Evolutionary conservation across 1,140 invertebrate genomes (phyloP).

Genomic region (Globodera rostochiensis): DNA sequence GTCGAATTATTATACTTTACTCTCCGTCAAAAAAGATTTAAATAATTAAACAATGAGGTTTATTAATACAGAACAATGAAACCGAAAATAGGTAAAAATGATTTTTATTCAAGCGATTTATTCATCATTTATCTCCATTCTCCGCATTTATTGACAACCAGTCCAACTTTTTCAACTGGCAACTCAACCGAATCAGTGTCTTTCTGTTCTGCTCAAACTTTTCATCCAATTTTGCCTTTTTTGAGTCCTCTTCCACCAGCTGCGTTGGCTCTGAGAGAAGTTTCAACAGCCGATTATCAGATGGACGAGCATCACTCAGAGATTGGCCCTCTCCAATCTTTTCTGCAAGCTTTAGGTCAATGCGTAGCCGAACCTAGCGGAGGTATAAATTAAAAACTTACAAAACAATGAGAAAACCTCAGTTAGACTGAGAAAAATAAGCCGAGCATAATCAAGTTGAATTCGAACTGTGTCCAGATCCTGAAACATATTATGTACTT

Average conservation of each 20-base stretch:
- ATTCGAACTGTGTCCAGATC: constrained; percentile 24
- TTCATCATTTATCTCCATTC: not conserved
- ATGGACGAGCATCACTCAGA: constrained; percentile 20
- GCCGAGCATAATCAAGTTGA: constrained; percentile 27
- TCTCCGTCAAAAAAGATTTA: too few relatives aligned
- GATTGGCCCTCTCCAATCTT: not conserved
- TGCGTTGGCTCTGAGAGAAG: constrained; percentile 1
- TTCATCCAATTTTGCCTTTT: constrained; percentile 14
- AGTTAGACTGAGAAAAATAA: constrained; percentile 23
- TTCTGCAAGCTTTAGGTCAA: constrained; percentile 17
- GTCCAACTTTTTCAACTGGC: constrained; percentile 24
- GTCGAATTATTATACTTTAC: not conserved
- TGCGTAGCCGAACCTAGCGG: constrained; percentile 15
- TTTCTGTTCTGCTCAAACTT: constrained; percentile 23
- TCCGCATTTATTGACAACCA: constrained; percentile 29
- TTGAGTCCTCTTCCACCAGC: constrained; percentile 1
- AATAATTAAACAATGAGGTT: too few relatives aligned
- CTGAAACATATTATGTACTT: not conserved
- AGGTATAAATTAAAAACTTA: not conserved
- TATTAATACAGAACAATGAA: too few relatives aligned
- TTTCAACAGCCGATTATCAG: constrained; percentile 12
- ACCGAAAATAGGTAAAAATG: too few relatives aligned
- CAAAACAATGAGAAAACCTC: constrained; percentile 9
- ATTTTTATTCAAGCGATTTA: too few relatives aligned
- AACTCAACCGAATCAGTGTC: constrained; percentile 11